Conservation (phyloP, 2,113 vertebrate genomes). For the Scophthalmus maximus region DNA sequence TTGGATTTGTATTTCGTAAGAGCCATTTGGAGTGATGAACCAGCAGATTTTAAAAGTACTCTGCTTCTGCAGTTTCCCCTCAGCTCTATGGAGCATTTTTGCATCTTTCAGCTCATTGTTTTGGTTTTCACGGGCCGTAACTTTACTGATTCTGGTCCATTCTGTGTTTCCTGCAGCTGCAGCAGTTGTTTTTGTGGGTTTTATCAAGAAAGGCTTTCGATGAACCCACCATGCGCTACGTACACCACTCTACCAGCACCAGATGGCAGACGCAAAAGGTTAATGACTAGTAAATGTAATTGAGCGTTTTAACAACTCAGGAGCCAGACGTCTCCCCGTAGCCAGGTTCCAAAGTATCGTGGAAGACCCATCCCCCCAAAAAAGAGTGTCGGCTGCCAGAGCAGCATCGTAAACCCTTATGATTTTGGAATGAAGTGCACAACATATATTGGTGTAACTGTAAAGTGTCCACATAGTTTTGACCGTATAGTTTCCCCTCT, state of each 20-base stretch:
- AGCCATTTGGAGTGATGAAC: too few species aligned
- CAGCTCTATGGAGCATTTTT: conserved; percentile 5
- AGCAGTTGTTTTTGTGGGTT: too few species aligned
- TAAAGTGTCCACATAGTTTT: neutral
- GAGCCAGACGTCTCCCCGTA: neutral
- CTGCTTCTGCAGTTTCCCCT: neutral
- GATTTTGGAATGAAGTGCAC: neutral
- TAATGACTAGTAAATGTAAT: conserved; percentile 13
- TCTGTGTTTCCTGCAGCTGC: neutral
- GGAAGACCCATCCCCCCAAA: neutral
- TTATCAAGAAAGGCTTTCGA: neutral
- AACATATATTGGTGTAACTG: neutral
- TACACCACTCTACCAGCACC: neutral
- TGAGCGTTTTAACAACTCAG: neutral
- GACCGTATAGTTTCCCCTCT: neutral
- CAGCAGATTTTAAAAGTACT: too few species aligned
- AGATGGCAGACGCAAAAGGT: conserved; percentile 2
- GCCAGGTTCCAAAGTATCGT: neutral
- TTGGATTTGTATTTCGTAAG: too few species aligned
- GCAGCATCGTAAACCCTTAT: neutral
- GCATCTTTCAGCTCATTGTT: neutral
- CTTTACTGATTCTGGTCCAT: neutral
- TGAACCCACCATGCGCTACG: neutral
- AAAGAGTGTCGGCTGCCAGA: neutral
- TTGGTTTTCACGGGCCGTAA: conserved; percentile 18